phyloP scores from a whole-genome alignment of 64 coral and sea anemone genomes.

The Montipora foliosa region DNA sequence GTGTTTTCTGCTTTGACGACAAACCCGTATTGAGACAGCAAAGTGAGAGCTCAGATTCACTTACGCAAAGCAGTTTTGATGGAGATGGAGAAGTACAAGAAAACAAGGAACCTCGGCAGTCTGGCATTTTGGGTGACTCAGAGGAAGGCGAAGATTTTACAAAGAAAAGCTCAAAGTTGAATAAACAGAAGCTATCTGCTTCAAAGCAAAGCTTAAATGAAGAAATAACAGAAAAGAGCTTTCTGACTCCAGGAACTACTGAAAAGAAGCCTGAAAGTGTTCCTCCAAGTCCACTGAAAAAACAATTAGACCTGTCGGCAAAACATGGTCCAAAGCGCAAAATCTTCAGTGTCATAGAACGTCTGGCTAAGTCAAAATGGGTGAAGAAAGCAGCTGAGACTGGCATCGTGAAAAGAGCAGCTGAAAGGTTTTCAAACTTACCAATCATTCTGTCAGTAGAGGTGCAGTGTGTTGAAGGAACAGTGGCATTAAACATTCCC shows the following conservation, averaged over 20 bases:
- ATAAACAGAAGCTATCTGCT: constrained; percentile 6
- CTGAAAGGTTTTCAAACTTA: constrained; percentile 95
- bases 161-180: background rate
- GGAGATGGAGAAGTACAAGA: constrained; percentile 8
- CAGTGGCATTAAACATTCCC: constrained; percentile 92
- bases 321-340: constrained; percentile 79
- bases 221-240: constrained; percentile 28
- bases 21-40: background rate
- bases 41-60: constrained; percentile 43
- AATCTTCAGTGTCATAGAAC: constrained; percentile 88
- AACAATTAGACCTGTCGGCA: constrained; percentile 8
- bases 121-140: background rate
- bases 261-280: constrained; percentile 8
- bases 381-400: constrained; percentile 99
- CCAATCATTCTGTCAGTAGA: constrained; percentile 96
- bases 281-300: constrained; percentile 6
- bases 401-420: constrained; percentile 92
- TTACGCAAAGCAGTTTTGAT: constrained; percentile 39
- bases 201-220: constrained; percentile 70
- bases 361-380: constrained; percentile 98
- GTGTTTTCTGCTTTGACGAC: background rate
- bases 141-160: background rate
- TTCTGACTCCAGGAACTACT: background rate
- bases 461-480: constrained; percentile 84
- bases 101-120: constrained; percentile 2